These are phyloP conservation scores for Piezodorus guildinii DNA, from an alignment of 1,140 invertebrate species.

Conservation along the genomic window DNA sequence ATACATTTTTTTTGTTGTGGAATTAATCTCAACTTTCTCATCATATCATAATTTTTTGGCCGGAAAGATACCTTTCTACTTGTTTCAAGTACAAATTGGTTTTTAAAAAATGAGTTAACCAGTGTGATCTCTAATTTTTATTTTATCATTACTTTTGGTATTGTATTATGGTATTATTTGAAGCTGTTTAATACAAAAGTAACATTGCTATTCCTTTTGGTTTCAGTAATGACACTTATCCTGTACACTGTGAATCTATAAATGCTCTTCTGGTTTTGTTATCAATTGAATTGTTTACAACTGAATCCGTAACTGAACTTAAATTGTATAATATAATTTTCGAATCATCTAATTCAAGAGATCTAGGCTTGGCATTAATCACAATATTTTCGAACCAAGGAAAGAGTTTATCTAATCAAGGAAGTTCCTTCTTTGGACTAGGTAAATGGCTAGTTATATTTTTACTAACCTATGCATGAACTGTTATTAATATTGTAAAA, in stretches of 20 bases:
- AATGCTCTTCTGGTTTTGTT: constrained; percentile 76
- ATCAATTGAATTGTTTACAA: constrained; percentile 75
- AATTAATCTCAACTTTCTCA: no score
- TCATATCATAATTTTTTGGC: no score
- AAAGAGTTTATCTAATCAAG: constrained; percentile 54
- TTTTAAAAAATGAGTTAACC: not conserved
- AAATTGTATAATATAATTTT: constrained; percentile 44
- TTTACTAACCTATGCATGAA: constrained; percentile 5
- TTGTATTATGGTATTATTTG: not conserved
- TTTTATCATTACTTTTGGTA: not conserved
- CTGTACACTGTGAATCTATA: constrained; percentile 75
- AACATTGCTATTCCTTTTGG: constrained; percentile 19
- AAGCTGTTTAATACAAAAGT: not conserved
- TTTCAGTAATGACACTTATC: constrained; percentile 76
- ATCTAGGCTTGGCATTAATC: constrained; percentile 63
- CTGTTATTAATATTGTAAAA: not conserved
- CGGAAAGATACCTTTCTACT: no score
- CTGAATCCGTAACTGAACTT: constrained; percentile 52
- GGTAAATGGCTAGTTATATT: constrained; percentile 34
- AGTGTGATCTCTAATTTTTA: not conserved
- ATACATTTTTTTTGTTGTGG: no score
- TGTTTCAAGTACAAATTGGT: no score
- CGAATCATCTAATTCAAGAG: constrained; percentile 56
- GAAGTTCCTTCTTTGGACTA: constrained; percentile 72
- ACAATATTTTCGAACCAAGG: constrained; percentile 66